Evolutionary conservation across 2,113 vertebrate genomes (phyloP).

Genomic region (Ictalurus punctatus): DNA sequence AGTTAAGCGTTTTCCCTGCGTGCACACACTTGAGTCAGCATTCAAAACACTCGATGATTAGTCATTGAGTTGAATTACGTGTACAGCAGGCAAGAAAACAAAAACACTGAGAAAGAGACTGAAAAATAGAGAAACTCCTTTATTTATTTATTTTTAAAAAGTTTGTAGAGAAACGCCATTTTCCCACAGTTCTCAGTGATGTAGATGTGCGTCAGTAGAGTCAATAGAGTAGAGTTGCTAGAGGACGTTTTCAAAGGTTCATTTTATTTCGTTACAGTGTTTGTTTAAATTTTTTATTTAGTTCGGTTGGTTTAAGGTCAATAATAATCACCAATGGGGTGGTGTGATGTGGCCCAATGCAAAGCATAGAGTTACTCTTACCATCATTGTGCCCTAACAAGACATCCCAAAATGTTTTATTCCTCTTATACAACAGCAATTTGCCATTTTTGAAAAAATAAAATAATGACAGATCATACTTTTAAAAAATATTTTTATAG

Average conservation of each 20-base stretch:
- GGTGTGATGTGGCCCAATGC: background rate
- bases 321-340: background rate
- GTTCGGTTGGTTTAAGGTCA: background rate
- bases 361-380: background rate
- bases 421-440: background rate
- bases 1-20: background rate
- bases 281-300: background rate
- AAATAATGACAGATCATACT: background rate
- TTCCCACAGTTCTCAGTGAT: conserved; percentile 1
- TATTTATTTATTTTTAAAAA: too few relatives aligned
- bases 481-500: background rate
- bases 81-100: background rate
- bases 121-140: background rate
- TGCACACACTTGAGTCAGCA: conserved; percentile 9
- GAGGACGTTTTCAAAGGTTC: conserved; percentile 47
- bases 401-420: background rate
- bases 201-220: background rate
- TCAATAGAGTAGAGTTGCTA: too few relatives aligned
- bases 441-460: too few relatives aligned
- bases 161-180: background rate
- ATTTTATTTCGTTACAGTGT: background rate
- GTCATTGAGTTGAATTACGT: background rate
- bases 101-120: background rate
- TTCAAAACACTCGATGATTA: background rate
- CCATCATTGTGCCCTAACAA: background rate